Evolutionary conservation across 2,797 vertebrate genomes (phyloP).

Genomic region (Pipistrellus kuhlii): DNA sequence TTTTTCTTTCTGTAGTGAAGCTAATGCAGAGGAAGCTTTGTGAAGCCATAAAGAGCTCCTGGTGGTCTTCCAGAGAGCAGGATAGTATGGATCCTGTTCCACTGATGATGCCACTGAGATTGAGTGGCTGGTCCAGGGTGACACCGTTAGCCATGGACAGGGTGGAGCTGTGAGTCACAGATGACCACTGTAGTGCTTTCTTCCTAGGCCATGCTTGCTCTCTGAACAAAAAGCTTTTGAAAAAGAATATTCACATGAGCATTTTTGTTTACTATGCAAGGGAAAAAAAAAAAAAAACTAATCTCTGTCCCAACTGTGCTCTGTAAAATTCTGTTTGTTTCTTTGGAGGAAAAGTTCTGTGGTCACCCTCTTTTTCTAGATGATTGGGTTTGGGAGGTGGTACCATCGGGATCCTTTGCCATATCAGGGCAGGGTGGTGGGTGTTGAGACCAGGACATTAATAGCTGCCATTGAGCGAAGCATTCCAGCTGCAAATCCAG

Average conservation of each 20-base stretch:
- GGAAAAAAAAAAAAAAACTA: background rate
- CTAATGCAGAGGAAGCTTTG: too few relatives aligned
- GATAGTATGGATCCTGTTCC: conserved; percentile 30
- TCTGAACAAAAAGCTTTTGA: conserved; percentile 66
- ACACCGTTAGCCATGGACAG: background rate
- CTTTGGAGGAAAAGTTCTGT: background rate
- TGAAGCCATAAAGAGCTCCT: background rate
- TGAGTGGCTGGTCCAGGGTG: conserved; percentile 60
- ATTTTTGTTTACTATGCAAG: conserved; percentile 62
- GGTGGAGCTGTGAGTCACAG: background rate
- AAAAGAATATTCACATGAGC: conserved; percentile 46
- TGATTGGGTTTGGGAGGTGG: background rate
- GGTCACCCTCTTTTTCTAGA: background rate
- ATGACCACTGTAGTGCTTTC: background rate
- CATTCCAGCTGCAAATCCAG: background rate
- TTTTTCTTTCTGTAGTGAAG: background rate
- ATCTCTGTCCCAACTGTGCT: background rate
- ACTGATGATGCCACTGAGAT: conserved; percentile 6
- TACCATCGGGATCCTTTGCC: background rate
- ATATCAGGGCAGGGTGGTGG: background rate
- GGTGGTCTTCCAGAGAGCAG: background rate
- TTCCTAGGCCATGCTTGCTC: conserved; percentile 19
- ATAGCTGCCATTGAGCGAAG: background rate
- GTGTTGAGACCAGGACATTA: background rate
- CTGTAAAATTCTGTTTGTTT: background rate